Evolutionary conservation across 1,140 invertebrate species (phyloP).

Genomic region (Drosophila sucinea): DNA sequence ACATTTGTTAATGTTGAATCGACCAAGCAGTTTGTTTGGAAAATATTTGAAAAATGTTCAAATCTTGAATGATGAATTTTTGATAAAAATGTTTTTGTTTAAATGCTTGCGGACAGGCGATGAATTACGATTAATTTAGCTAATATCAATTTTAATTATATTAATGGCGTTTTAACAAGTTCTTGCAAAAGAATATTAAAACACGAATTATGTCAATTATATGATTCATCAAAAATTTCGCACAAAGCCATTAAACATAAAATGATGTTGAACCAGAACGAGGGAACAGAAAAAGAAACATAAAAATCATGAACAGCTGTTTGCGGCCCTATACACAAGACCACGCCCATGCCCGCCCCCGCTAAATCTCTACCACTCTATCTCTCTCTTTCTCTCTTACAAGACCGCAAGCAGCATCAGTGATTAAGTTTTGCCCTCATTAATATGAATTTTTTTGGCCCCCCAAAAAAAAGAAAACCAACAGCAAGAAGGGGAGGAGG

Average conservation of each 20-base stretch:
- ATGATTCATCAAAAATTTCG: slow-evolving; percentile 42
- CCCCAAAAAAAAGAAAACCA: slow-evolving; percentile 1
- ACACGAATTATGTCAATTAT: slow-evolving; percentile 15
- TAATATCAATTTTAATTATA: background rate
- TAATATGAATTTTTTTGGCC: slow-evolving; percentile 43
- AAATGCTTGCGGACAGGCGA: background rate
- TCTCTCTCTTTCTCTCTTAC: background rate
- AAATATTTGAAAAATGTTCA: slow-evolving; percentile 55
- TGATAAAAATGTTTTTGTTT: slow-evolving; percentile 13
- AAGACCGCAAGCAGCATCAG: slow-evolving; percentile 9
- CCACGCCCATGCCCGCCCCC: background rate
- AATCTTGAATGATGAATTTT: slow-evolving; percentile 21
- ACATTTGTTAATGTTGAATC: slow-evolving; percentile 31
- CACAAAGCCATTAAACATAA: slow-evolving; percentile 28
- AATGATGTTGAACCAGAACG: slow-evolving; percentile 26
- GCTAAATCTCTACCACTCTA: background rate
- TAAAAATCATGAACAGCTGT: slow-evolving; percentile 44
- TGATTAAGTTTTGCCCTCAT: slow-evolving; percentile 31
- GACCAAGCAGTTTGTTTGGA: slow-evolving; percentile 34
- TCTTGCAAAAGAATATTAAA: slow-evolving; percentile 3
- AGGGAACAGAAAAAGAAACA: slow-evolving; percentile 26
- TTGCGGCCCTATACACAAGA: background rate
- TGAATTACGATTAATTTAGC: slow-evolving; percentile 4
- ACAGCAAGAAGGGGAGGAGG: background rate
- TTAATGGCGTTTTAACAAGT: background rate